Percentiles rank a stretch among this genome's conserved stretches.
These are phyloP conservation scores for Xenotilapia caudafasciata DNA, from an alignment of 2,113 vertebrate species.

Conservation along the genomic window DNA sequence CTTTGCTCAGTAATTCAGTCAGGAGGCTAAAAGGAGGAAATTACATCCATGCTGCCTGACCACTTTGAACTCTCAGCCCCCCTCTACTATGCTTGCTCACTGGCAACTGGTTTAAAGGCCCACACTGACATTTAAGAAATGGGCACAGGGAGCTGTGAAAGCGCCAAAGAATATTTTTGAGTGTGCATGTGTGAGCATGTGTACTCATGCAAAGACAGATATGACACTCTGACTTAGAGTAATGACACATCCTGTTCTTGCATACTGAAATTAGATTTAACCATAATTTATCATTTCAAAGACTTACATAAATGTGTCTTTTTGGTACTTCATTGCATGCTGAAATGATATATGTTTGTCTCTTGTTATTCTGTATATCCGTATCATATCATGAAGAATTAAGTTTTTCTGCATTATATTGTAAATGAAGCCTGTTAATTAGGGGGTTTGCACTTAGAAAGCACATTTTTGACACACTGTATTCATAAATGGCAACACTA, in stretches of 20 bases:
- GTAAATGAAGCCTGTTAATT: not conserved
- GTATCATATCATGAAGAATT: not conserved
- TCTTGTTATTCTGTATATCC: not conserved
- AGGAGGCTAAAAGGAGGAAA: constrained; percentile 53
- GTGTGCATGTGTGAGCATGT: not conserved
- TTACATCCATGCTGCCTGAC: constrained; percentile 37
- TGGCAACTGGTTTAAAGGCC: constrained; percentile 34
- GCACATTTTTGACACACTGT: not conserved
- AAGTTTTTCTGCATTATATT: not conserved
- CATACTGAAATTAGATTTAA: not conserved
- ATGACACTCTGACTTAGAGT: not conserved
- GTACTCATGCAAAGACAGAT: not conserved
- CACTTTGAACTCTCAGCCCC: constrained; percentile 45
- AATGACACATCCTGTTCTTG: not conserved
- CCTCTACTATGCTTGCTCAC: not conserved
- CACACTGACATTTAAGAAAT: constrained; percentile 57
- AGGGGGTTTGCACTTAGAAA: not conserved
- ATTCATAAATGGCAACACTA: not conserved
- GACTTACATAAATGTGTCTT: not conserved
- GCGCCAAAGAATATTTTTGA: not conserved
- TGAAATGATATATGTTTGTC: not conserved
- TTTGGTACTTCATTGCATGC: not conserved
- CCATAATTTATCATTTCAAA: not conserved
- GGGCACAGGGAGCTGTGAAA: constrained; percentile 16
- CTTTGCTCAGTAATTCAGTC: constrained; percentile 44